Base-by-base conservation (phyloP, 2,888 invertebrate species). In the Pristionchus fissidentatus region DNA sequence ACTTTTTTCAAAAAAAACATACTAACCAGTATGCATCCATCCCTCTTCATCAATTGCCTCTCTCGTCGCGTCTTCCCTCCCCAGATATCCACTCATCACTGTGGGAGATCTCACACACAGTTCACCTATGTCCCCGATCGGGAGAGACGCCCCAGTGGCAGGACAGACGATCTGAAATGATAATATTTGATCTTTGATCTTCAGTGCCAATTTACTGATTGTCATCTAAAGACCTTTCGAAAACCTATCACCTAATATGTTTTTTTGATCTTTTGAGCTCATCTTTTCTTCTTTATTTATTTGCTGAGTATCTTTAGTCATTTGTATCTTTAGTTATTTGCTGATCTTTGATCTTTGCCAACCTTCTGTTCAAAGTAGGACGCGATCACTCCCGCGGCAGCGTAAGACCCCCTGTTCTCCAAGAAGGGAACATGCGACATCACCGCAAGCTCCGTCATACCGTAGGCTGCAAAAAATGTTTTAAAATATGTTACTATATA, bases 81-180 rank as follows among this genome's bases (percentile, higher is more conserved):
- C 95, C 91, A 95, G 94, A 92, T 97, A 97, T 0, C 97, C 88
- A 92, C 95, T 95, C 96, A 96, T 96, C 10, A 95, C 94, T 81
- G 95, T 93, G 26, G 95, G 95, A 0, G 96, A 96, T 92, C 95
- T 95, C 85, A 97, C 95, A 93, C 96, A 96, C 0, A 97, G 92
- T 93, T 97, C 97, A 13, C 97, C 97, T 85, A 95, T 94, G 92
- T 95, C 93, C 88, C 95, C 94, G 0, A 95, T 93, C 0, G 94
- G 95, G n/a, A 95, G 93, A 84, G 92, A 89, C 89, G 93, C 90
- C 0, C 95, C 95, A 1, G 94, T 95, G 85, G 93, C 89, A 3
- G 91, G 84, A 85, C 92, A 88, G 10, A 92, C 86, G 43, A 93
- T 89, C 93, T 93, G 84, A 32, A 75, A n/a, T 13, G 19, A 49